phyloP scores from a whole-genome alignment of 2,888 invertebrate genomes.

The Leptopilina drosophilae region DNA sequence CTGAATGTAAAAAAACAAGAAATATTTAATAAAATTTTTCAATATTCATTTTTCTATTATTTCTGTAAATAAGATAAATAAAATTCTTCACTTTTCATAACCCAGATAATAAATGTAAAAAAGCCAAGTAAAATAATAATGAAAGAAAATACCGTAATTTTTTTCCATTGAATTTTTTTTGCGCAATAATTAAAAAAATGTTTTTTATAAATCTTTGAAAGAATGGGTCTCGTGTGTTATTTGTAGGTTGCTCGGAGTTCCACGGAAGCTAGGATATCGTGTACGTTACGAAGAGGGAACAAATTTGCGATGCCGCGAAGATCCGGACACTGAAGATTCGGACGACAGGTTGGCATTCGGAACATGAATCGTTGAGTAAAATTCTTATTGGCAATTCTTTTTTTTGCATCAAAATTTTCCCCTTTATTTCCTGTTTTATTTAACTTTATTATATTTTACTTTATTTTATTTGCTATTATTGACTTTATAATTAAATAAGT shows the following conservation, averaged over 20 bases:
- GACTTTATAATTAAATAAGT: no score
- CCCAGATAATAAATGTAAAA: no score
- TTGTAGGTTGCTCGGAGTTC: slow-evolving; percentile 76
- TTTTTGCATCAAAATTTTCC: neutral
- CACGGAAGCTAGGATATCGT: slow-evolving; percentile 74
- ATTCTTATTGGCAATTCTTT: neutral
- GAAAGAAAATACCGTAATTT: slow-evolving; percentile 1
- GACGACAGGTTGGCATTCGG: slow-evolving; percentile 71
- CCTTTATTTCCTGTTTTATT: neutral
- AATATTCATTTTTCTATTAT: neutral
- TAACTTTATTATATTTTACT: neutral
- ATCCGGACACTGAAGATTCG: slow-evolving; percentile 67
- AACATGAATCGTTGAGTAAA: slow-evolving; percentile 39
- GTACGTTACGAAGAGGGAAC: slow-evolving; percentile 75
- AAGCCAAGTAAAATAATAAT: no score
- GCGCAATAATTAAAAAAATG: neutral
- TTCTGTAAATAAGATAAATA: neutral
- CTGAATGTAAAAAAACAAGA: neutral
- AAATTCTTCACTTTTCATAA: neutral
- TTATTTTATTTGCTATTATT: neutral
- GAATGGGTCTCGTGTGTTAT: slow-evolving; percentile 71
- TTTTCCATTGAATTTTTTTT: neutral
- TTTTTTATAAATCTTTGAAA: slow-evolving; percentile 47
- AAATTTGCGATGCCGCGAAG: slow-evolving; percentile 75
- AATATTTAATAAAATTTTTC: neutral